Evolutionary conservation across 2,888 invertebrate genomes (phyloP), one percentile per base, ranked within the genome.

Genomic region (Pandemis cinnamomeana): DNA sequence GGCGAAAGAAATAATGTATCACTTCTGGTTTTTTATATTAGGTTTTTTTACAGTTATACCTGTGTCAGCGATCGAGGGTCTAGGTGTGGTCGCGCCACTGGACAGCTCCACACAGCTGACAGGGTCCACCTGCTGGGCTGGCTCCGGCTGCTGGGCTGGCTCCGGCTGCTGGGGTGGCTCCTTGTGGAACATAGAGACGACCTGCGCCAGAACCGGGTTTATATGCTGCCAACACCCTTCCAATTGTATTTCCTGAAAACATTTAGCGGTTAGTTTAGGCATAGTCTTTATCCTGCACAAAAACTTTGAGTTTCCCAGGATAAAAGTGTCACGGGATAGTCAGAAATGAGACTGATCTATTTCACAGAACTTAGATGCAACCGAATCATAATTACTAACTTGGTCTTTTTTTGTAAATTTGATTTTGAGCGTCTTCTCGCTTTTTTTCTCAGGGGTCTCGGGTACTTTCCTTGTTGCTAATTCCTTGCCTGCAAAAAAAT

Each of bases 171-270:
- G 69, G n/a, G 13, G 20, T 2, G 74, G 7, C 63, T 86, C 80
- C 7, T 85, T 86, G 60, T 88, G 84, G 44, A 91, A 85, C 76
- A 90, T 82, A 10, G 88, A 82, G n/a, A 90, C 86, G 27, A 92
- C 88, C 51, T 91, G 87, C n/a, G 86, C 84, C 13, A 93, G 71
- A 0, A 89, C 86, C 0, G 91, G 89, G 69, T 89, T 84, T 10
- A 93, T 82, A 63, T 89, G 86, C 0, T 87, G 83, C 91, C 91
- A 90, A 55, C 86, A 87, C 0, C 92, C 92, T 84, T 92, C 91
- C 8, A 93, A 70, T 67, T 90, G 86, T 5, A 91, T 84, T 77
- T 89, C 89, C 92, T 92, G 76, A 5, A 80, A 79, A 15, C 55
- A 68, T n/a, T 10, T 48, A 11, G 27, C 13, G 8, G 8, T 11